Base-by-base conservation (phyloP, 92 coral and sea anemone species). In the Galaxea fascicularis region DNA sequence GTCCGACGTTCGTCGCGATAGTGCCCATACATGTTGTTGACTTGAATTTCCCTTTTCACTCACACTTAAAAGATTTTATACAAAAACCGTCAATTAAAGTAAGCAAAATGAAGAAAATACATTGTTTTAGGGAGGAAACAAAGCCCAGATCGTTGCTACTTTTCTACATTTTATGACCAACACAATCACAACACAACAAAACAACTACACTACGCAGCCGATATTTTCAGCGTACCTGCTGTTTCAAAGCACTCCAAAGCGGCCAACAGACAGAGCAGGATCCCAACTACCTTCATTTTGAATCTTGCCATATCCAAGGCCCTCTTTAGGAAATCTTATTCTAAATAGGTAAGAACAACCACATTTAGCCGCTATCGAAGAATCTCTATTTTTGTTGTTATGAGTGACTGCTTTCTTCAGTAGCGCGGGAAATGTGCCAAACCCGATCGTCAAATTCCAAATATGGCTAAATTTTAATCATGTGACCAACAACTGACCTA, bases 151-250 rank as follows among this genome's bases (percentile, higher is more conserved):
- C 57, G 65, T 28, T 21, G 13, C 26, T 18, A 62, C 25, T 18
- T 4, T 15, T 17, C 64, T 46, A 25, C 73, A 28, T 73, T 52
- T 63, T 49, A 60, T 74, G 72, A 57, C 77, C 22, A 70, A 64
- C 54, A 73, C 51, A 73, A 83, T 28, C 76, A 79, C 78, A 82
- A 79, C 78, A 71, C 62, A 76, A 79, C 74, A 70, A 39, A 57
- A 67, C 82, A 22, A 80, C 74, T 82, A 82, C 94, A 90, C 90
- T 77, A 80, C 95, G 89, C 51, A 77, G 85, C 21, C 88, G 91
- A 87, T 76, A 94, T 87, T 76, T n/a, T 20, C 17, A 17, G 28
- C 84, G 65, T 82, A 94, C 98, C 98, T 87, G 76, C 80, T 80
- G 91, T 94, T 87, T 89, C 86, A 87, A 59, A 62, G 78, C 67